phyloP scores from a whole-genome alignment of 2,113 vertebrate species.

The Pyxicephalus adspersus region DNA sequence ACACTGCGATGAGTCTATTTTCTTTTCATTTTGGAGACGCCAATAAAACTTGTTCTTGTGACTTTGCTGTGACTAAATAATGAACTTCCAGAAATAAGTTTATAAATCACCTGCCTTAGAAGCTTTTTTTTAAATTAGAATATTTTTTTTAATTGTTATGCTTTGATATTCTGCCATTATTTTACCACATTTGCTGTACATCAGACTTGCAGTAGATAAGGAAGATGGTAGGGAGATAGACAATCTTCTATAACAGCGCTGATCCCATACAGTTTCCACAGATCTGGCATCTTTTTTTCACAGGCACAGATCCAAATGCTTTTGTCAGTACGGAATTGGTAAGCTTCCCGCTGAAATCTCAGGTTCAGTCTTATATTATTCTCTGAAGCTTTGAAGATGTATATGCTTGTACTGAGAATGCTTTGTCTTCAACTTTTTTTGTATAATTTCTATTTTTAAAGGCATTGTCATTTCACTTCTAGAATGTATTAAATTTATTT shows the following conservation, averaged over 20 bases:
- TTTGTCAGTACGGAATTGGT: background rate
- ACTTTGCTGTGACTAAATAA: background rate
- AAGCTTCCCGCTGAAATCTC: background rate
- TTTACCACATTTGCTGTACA: too few relatives aligned
- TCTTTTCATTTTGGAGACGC: too few relatives aligned
- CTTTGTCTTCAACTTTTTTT: constrained; percentile 1
- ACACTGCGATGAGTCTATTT: background rate
- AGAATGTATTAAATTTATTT: background rate
- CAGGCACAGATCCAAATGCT: background rate
- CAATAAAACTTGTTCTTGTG: constrained; percentile 5
- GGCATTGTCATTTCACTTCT: constrained; percentile 5
- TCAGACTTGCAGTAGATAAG: too few relatives aligned
- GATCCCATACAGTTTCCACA: background rate
- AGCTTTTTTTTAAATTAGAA: too few relatives aligned
- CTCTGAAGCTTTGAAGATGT: background rate
- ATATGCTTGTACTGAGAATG: constrained; percentile 1
- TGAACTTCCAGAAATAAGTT: too few relatives aligned
- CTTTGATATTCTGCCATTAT: too few relatives aligned
- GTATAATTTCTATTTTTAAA: constrained; percentile 1
- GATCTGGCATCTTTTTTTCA: background rate
- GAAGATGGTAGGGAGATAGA: too few relatives aligned
- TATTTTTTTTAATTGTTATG: too few relatives aligned
- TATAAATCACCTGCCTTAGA: too few relatives aligned
- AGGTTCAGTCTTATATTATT: background rate
- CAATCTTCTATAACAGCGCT: too few relatives aligned